Evolutionary conservation across 2,113 vertebrate species (phyloP).

Genomic region (Bubo scandiacus): DNA sequence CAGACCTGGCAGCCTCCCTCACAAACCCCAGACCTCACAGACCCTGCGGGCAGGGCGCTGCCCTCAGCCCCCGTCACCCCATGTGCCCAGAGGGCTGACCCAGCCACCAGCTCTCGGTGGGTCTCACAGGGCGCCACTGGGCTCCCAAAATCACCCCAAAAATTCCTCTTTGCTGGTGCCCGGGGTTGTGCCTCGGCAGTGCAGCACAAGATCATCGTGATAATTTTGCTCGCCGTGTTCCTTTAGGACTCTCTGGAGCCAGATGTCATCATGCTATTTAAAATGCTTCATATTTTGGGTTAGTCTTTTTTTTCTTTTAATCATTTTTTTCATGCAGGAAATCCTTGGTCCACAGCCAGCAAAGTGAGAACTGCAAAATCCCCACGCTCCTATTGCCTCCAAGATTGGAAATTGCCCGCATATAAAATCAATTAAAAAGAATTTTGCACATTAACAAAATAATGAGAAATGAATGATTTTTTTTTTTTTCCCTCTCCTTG

Average conservation of each 20-base stretch:
- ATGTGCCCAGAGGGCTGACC: fast-evolving
- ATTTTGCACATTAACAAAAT: not conserved
- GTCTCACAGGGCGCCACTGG: fast-evolving
- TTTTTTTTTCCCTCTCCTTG: too few species aligned
- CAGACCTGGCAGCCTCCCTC: fast-evolving
- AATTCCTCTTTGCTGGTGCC: fast-evolving
- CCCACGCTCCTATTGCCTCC: not conserved
- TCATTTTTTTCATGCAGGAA: not conserved
- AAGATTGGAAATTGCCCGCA: not conserved
- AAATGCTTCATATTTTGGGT: not conserved
- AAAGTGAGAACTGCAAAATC: not conserved
- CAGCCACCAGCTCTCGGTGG: too few species aligned
- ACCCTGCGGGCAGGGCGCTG: fast-evolving
- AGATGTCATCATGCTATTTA: not conserved
- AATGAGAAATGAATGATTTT: not conserved
- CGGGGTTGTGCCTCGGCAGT: not conserved
- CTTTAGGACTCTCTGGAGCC: not conserved
- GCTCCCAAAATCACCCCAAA: fast-evolving
- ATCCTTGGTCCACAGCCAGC: not conserved
- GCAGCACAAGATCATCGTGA: fast-evolving
- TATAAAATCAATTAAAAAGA: not conserved
- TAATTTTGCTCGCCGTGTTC: fast-evolving
- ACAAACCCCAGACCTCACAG: fast-evolving
- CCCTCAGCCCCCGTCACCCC: fast-evolving
- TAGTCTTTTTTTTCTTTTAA: not conserved